Base-by-base conservation (phyloP, 1,140 invertebrate species). In the Artemia franciscana region DNA sequence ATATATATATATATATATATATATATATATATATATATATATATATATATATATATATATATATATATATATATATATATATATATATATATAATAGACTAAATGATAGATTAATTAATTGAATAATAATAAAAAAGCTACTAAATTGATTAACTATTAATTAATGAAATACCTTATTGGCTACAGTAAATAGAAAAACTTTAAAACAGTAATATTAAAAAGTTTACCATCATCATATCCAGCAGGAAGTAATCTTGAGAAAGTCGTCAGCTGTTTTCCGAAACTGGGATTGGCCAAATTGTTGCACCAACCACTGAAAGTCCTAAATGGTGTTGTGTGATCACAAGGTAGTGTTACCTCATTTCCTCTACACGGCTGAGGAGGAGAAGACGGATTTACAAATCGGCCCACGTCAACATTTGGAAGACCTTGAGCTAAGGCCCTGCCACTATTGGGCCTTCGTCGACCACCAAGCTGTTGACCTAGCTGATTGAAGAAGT, bases 221-320 rank as follows among this genome's bases (percentile, higher is more conserved):
- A 56, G 69, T 69, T 70, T 70, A 74, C 88, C 87, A 71, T 96
- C 89, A 72, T 91, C 88, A 71, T 95, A 95, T 12, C 80, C 81
- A 2, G 90, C 83, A 0, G 88, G 86, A 56, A 92, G 69, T 58
- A 94, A 75, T 66, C 91, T 79, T 0, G 87, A 83, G 71, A 94
- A 91, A 0, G 87, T 86, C 0, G 86, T 88, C 63, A 91, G 74
- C 66, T 84, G 84, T 70, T 88, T 87, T 3, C 88, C 91, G 64
- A 85, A 81, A 63, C 80, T 82, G 0, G 91, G 90, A 69, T 90
- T 85, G 9, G 84, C 77, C 5, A 94, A 71, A 71, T 95, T 95
- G 69, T 95, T 96, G 68, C 91, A 96, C 67, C 89, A 83, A 3
- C 91, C 91, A 0, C 85, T 86, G 27, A 83, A 78, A 0, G 84